Base-by-base conservation (phyloP, 2,888 invertebrate genomes). In the Hedya salicella region DNA sequence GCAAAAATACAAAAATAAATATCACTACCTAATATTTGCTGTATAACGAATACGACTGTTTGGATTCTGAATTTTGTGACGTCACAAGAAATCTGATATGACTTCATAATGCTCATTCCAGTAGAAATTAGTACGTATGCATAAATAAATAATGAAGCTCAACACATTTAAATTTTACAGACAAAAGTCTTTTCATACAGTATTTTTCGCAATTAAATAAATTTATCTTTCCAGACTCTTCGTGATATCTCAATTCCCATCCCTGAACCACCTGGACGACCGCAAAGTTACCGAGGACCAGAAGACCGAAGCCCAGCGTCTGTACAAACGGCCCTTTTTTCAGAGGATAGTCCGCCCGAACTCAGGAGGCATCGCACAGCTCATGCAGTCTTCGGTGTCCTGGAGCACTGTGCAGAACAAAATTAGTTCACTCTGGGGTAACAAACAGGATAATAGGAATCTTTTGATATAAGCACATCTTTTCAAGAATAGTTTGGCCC, bases 241-340 rank as follows among this genome's bases (percentile, higher is more conserved):
- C 84, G 94, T 96, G 21, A 95, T 96, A 77, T 95, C 96, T 1
- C 93, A 95, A 78, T 94, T 96, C 75, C 94, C 95, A 1, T 92
- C 93, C 0, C 87, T 97, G 63, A 83, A 93, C 30, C 95, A 96
- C 75, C 85, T 97, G 74, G 96, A 97, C 78, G 96, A 96, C 77
- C 89, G 94, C 61, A 85, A 88, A 44, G 94, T 96, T n/a, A 95
- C 95, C 0, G 84, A 88, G 0, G 94, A 95, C 75, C 95, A 96
- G 79, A 84, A 92, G 19, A 75, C 86, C 2, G 95, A 96, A 79
- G 94, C 96, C 0, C 89, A 89, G 52, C 87, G 95, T 52, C 81
- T 95, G 5, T 95, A 94, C 85, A 93, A 93, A 72, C 84, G 93
- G 68, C 95, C 95, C 0, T 79, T 95, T 17, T 79, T 94, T 39